Base-by-base conservation (phyloP, 2,797 vertebrate genomes). In the Botia almorhae region DNA sequence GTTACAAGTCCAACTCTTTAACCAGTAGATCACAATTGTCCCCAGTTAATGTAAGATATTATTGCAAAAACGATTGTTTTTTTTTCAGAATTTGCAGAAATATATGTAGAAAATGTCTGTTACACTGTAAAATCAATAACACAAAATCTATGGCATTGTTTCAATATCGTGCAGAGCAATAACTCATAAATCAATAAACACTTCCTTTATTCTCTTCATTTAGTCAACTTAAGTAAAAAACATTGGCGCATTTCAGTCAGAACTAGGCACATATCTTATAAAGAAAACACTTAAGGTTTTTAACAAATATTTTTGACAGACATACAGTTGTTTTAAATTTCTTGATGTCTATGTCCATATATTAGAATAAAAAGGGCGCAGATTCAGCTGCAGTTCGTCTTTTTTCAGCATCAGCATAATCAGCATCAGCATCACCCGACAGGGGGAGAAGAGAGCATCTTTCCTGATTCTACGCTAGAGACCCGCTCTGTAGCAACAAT, bases 401-500 rank as follows among this genome's bases (percentile, higher is more conserved):
- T n/a, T 26, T 26, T 26, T 19, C 72, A 55, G 51, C 77, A 69
- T 78, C 23, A 26, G 23, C 80, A 76, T 84, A 26, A 26, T 19
- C 72, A 55, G 51, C 77, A 69, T 78, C 80, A 83, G 78, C 74
- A 87, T 60, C 84, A 78, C 39, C 75, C 7, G 74, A 82, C 68
- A 63, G 69, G n/a, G 65, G 51, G 71, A 19, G 23, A 26, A 26
- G 53, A 53, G 60, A 21, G 61, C 78, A 78, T 78, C 82, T 60
- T 84, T 79, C 78, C 76, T 80, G 75, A 64, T 81, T 81, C 79
- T 78, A 58, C 74, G 70, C 68, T 70, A 64, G 61, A 51, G 23
- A 26, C 23, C 23, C 23, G 23, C 23, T 26, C 23, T 53, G 12
- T 67, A 65, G 29, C 33, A 72, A 77, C 63, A 67, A 55, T 69